Evolutionary conservation across 1,140 invertebrate species (phyloP).

Genomic region (Lithobius niger): DNA sequence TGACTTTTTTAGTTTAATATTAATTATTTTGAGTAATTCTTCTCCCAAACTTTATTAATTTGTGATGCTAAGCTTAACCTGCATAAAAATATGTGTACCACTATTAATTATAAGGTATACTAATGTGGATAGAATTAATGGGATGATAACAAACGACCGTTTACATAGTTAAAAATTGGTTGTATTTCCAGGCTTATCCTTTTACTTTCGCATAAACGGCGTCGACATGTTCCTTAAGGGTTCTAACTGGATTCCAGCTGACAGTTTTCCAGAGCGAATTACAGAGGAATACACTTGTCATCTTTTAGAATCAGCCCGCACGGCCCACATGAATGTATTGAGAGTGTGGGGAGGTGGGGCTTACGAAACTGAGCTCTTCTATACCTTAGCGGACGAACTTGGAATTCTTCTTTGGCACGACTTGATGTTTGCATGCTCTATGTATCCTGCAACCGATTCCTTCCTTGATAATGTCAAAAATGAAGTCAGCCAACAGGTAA

Average conservation of each 20-base stretch:
- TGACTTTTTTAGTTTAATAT: no score
- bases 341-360: conserved; percentile 95
- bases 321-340: conserved; percentile 83
- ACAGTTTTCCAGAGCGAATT: conserved; percentile 67
- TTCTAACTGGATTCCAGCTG: conserved; percentile 86
- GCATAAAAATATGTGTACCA: no score
- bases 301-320: conserved; percentile 54
- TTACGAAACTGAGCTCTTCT: conserved; percentile 87
- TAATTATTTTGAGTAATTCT: no score
- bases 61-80: no score
- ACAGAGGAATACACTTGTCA: conserved; percentile 34
- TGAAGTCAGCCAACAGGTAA: conserved; percentile 68
- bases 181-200: conserved; percentile 57
- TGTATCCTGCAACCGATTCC: conserved; percentile 66
- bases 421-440: conserved; percentile 92
- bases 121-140: no score
- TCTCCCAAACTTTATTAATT: no score
- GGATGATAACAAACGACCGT: no score
- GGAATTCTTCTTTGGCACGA: conserved; percentile 42
- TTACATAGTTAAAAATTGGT: no score
- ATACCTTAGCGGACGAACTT: conserved; percentile 37
- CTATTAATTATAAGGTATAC: no score
- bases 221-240: conserved; percentile 89
- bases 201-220: conserved; percentile 80
- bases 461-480: conserved; percentile 57